Evolutionary conservation across 1,140 invertebrate species (phyloP).

Genomic region (Choristoneura fumiferana): DNA sequence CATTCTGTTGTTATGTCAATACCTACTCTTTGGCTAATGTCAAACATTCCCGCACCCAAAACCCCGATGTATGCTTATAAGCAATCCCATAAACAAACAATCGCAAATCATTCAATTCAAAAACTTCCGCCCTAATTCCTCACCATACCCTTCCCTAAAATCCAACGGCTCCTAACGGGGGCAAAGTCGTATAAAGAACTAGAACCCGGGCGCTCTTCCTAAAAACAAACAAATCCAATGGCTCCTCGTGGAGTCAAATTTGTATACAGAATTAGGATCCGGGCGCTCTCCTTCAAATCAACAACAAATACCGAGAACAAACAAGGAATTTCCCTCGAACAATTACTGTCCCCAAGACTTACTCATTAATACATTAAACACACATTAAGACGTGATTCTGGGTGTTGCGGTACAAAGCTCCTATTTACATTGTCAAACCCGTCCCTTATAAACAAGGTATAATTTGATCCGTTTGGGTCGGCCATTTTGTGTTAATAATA

Average conservation of each 20-base stretch:
- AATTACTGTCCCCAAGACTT: conserved; percentile 10
- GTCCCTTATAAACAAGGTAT: conserved; percentile 18
- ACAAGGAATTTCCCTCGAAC: conserved; percentile 15
- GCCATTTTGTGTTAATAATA: neutral
- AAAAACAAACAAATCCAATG: conserved; percentile 3
- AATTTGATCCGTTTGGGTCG: conserved; percentile 17
- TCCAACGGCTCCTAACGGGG: no score
- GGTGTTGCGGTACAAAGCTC: conserved; percentile 13
- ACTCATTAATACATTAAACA: conserved; percentile 22
- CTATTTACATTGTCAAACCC: conserved; percentile 14
- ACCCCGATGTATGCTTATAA: no score
- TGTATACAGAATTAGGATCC: no score
- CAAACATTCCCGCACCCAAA: no score
- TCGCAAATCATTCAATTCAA: no score
- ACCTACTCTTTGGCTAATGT: no score
- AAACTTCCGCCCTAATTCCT: no score
- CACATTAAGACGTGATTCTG: conserved; percentile 20
- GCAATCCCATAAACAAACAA: no score
- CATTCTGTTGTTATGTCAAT: no score
- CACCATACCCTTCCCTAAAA: no score
- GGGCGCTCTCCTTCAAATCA: conserved; percentile 2
- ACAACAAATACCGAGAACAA: neutral
- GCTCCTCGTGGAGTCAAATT: no score
- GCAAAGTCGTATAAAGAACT: no score
- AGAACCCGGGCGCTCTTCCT: neutral